A percentile compares a stretch with the other conserved stretches of the same genome.
Conservation (phyloP, 2,888 invertebrate genomes). For the Drymonia ruficornis region DNA sequence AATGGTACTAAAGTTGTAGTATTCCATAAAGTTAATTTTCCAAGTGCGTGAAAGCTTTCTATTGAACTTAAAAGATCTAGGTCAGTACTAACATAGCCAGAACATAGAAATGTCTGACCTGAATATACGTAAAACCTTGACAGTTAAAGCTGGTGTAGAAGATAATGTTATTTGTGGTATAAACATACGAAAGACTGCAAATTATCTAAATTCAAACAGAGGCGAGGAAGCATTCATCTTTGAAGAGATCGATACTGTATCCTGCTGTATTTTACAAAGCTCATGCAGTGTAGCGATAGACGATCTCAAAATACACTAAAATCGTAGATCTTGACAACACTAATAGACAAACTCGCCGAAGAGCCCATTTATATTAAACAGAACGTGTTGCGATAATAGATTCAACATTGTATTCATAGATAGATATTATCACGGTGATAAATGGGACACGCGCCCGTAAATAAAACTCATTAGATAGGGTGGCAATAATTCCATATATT, state of each 20-base stretch:
- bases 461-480: background rate
- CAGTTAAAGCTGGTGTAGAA: background rate
- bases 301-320: background rate
- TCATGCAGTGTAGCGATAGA: background rate
- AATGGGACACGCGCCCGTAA: background rate
- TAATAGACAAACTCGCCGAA: background rate
- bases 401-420: constrained; percentile 4
- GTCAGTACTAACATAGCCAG: background rate
- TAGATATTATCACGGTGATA: constrained; percentile 2
- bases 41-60: background rate
- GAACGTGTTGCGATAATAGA: constrained; percentile 4
- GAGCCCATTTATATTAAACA: background rate
- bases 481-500: background rate
- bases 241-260: background rate
- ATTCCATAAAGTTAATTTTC: background rate
- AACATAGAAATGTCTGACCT: background rate
- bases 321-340: background rate
- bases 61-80: constrained; percentile 1
- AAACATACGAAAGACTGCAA: background rate
- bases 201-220: background rate
- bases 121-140: background rate
- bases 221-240: background rate
- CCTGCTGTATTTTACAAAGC: background rate
- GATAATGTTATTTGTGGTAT: background rate
- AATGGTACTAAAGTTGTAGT: background rate